A percentile compares a stretch with the other conserved stretches of the same genome.
These are phyloP conservation scores for Acleris literana DNA, from an alignment of 2,888 invertebrate species.

Conservation along the genomic window DNA sequence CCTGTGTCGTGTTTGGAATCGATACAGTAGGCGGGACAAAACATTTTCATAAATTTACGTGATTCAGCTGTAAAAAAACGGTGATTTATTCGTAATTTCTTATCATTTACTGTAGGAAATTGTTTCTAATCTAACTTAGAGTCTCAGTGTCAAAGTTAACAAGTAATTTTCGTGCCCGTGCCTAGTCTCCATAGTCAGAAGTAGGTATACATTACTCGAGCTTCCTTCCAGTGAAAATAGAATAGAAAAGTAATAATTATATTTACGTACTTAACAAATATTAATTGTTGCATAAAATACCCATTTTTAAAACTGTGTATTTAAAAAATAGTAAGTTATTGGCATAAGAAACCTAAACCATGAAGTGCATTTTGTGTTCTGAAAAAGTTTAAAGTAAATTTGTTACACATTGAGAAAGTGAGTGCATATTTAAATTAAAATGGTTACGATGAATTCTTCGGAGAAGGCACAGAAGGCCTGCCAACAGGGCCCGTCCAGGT, in stretches of 20 bases:
- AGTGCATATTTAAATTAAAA: slow-evolving; percentile 55
- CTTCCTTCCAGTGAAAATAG: slow-evolving; percentile 12
- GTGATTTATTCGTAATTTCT: slow-evolving; percentile 3
- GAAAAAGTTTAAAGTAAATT: slow-evolving; percentile 25
- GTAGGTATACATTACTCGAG: background rate
- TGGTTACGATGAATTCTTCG: slow-evolving; percentile 82
- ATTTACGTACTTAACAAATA: background rate
- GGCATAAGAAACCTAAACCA: slow-evolving; percentile 37
- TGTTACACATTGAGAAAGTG: slow-evolving; percentile 40
- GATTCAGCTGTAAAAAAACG: slow-evolving; percentile 19
- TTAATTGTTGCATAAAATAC: background rate
- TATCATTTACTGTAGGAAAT: slow-evolving; percentile 1
- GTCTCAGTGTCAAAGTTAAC: background rate
- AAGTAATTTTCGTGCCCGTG: slow-evolving; percentile 8
- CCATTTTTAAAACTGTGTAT: background rate
- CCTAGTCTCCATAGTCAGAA: slow-evolving; percentile 9
- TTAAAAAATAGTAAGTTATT: background rate
- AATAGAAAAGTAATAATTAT: background rate
- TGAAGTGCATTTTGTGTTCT: background rate
- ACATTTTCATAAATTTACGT: slow-evolving; percentile 21
- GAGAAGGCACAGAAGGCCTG: slow-evolving; percentile 83
- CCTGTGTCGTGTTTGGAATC: slow-evolving; percentile 38
- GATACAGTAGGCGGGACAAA: slow-evolving; percentile 36
- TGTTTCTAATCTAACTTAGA: background rate
- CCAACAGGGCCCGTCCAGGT: slow-evolving; percentile 81